phyloP scores from a whole-genome alignment of 2,888 invertebrate species.

The Celastrina argiolus region DNA sequence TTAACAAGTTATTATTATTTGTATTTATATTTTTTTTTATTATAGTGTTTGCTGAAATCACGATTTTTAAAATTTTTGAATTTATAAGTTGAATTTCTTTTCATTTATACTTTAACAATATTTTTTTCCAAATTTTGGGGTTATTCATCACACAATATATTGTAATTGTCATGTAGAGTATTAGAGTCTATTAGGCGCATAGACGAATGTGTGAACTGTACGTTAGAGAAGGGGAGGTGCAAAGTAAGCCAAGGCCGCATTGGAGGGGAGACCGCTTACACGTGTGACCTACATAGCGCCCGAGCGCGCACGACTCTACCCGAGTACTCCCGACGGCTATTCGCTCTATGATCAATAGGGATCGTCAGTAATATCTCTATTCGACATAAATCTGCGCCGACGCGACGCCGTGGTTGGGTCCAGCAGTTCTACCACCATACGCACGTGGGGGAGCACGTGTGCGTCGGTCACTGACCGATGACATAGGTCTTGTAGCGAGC shows the following conservation, averaged over 20 bases:
- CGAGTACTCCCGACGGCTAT: constrained; percentile 40
- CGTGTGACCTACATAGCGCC: constrained; percentile 74
- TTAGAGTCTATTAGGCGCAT: constrained; percentile 27
- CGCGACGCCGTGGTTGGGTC: constrained; percentile 21
- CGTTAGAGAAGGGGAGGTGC: constrained; percentile 60
- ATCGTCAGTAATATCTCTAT: constrained; percentile 44
- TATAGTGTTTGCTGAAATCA: neutral
- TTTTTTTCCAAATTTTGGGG: neutral
- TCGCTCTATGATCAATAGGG: constrained; percentile 56
- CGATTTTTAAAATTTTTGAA: neutral
- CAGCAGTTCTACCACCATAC: constrained; percentile 29
- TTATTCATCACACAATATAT: neutral
- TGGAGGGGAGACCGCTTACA: constrained; percentile 74
- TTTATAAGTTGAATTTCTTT: neutral
- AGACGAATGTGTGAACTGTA: constrained; percentile 36
- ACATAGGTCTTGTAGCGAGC: constrained; percentile 27
- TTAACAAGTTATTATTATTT: neutral
- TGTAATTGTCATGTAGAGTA: constrained; percentile 12
- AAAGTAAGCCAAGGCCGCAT: constrained; percentile 76
- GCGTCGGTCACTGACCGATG: constrained; percentile 54
- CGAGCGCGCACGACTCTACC: constrained; percentile 57
- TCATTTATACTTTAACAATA: neutral
- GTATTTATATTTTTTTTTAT: neutral
- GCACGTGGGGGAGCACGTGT: constrained; percentile 53
- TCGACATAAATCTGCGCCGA: constrained; percentile 30